These are phyloP conservation scores for Phenganax marumi DNA, from an alignment of 92 coral and sea anemone species.

Conservation along the genomic window DNA sequence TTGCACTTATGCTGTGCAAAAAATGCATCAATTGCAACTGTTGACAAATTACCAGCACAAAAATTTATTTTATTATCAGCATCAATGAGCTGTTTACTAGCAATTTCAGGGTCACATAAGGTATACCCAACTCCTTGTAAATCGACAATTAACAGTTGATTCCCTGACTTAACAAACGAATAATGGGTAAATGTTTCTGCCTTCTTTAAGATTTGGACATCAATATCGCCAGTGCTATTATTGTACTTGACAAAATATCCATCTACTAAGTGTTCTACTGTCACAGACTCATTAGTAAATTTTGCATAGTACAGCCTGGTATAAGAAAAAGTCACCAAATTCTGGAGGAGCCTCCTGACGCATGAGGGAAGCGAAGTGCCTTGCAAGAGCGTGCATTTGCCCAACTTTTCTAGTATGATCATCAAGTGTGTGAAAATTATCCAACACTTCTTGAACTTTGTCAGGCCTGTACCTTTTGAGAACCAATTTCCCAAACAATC, in stretches of 20 bases:
- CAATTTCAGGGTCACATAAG: conserved; percentile 38
- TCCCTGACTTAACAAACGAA: conserved; percentile 18
- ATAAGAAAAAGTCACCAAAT: conserved; percentile 65
- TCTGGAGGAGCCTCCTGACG: conserved; percentile 49
- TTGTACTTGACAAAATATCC: not conserved
- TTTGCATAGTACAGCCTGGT: conserved; percentile 58
- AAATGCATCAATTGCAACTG: conserved; percentile 26
- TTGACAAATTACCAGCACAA: conserved; percentile 35
- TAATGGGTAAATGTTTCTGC: conserved; percentile 9
- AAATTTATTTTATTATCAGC: not conserved
- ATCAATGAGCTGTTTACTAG: too few species aligned
- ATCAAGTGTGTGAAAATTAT: conserved; percentile 27
- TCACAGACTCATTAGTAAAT: conserved; percentile 57
- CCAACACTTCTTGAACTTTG: conserved; percentile 45
- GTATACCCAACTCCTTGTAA: conserved; percentile 32
- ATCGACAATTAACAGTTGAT: conserved; percentile 20
- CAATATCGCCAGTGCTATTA: conserved; percentile 12
- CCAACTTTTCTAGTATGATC: conserved; percentile 59
- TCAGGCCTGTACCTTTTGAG: conserved; percentile 52
- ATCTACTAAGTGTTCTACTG: conserved; percentile 44
- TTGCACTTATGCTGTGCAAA: conserved; percentile 11
- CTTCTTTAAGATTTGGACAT: not conserved
- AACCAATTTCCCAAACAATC: conserved; percentile 54
- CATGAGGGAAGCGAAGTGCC: conserved; percentile 54
- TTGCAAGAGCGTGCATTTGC: conserved; percentile 61